A percentile compares a stretch with the other conserved stretches of the same genome.
Conservation (phyloP, 53 echinoderm and acorn worm species). For the Hippasteria phrygiana region DNA sequence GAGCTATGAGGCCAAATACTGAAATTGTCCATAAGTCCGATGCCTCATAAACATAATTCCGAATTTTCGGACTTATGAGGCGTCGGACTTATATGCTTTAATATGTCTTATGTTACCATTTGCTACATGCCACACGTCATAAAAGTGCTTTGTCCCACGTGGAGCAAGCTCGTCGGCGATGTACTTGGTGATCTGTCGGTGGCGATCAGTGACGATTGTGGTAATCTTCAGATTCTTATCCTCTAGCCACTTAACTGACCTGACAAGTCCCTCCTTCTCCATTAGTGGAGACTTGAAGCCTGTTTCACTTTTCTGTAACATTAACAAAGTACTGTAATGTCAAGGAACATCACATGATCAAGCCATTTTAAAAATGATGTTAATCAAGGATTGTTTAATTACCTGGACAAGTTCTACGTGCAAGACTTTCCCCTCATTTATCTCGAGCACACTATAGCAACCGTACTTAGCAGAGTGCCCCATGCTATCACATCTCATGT, state of each 20-base stretch:
- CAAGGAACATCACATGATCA: not conserved
- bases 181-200: slow-evolving; percentile 32
- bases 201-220: slow-evolving; percentile 26
- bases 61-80: no score
- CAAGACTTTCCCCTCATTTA: not conserved
- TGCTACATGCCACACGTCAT: slow-evolving; percentile 48
- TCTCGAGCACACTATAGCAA: slow-evolving; percentile 22
- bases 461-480: slow-evolving; percentile 15
- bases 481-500: slow-evolving; percentile 19
- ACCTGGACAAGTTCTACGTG: slow-evolving; percentile 3
- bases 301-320: slow-evolving; percentile 35
- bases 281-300: slow-evolving; percentile 1
- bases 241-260: not conserved
- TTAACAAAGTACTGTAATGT: not conserved
- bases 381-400: no score
- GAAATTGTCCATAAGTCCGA: no score
- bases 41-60: no score
- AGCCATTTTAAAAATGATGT: no score
- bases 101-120: no score
- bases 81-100: no score
- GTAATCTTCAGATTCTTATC: not conserved
- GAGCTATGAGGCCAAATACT: no score
- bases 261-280: slow-evolving; percentile 14
- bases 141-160: not conserved
- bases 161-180: not conserved